Percentiles rank a stretch among this genome's conserved stretches.
phyloP scores from a whole-genome alignment of 2,113 vertebrate genomes.

The Petromus typicus region DNA sequence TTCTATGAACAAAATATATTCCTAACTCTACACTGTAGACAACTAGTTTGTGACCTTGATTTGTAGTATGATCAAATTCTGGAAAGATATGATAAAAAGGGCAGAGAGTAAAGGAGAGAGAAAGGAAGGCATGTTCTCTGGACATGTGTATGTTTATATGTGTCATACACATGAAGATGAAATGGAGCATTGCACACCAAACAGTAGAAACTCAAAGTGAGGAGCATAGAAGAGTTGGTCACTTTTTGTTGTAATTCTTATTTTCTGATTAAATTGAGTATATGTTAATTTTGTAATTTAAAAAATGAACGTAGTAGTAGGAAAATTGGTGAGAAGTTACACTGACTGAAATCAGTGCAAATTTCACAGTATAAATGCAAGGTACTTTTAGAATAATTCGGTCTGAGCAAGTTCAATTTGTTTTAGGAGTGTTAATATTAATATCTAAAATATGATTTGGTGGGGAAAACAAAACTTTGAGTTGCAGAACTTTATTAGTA shows the following conservation, averaged over 20 bases:
- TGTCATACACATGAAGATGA: neutral
- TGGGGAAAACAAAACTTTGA: neutral
- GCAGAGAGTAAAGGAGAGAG: neutral
- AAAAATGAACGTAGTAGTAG: neutral
- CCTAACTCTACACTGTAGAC: neutral
- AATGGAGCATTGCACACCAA: neutral
- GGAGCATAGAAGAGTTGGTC: neutral
- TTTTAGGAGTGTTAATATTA: neutral
- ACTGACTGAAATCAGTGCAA: neutral
- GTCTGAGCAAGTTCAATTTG: neutral
- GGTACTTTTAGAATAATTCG: conserved; percentile 27
- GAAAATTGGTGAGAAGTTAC: conserved; percentile 28
- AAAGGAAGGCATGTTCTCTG: neutral
- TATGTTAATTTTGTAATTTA: conserved; percentile 13
- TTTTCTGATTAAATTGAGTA: conserved; percentile 37
- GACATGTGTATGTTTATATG: neutral
- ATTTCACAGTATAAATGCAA: neutral
- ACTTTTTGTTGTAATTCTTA: neutral
- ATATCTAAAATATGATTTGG: conserved; percentile 25
- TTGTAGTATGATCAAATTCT: conserved; percentile 31
- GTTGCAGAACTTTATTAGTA: conserved; percentile 8
- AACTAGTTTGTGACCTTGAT: neutral
- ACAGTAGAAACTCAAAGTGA: neutral
- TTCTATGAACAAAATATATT: conserved; percentile 45
- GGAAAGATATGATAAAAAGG: neutral